These are phyloP conservation scores for Onychomys torridus DNA, from an alignment of 2,797 vertebrate genomes.

Conservation along the genomic window DNA sequence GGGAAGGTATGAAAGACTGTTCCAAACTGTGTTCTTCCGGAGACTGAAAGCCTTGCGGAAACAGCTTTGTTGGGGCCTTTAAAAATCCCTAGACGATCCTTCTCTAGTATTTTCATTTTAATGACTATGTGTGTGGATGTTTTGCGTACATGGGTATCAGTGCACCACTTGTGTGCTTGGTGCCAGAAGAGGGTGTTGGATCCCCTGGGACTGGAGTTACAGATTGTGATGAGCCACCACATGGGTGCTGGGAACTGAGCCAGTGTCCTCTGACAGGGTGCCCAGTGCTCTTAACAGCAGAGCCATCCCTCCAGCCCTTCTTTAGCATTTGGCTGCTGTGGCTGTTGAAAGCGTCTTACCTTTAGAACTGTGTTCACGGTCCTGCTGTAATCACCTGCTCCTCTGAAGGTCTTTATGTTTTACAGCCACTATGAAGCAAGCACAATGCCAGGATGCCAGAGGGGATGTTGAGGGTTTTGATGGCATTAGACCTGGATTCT, in stretches of 20 bases:
- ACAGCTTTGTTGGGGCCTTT: not conserved
- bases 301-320: not conserved
- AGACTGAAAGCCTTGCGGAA: not conserved
- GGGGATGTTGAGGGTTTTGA: not conserved
- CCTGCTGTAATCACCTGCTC: not conserved
- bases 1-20: slow-evolving; percentile 92
- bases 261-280: not conserved
- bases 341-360: not conserved
- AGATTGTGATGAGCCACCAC: not conserved
- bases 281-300: not conserved
- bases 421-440: not conserved
- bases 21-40: not conserved
- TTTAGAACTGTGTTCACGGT: slow-evolving; percentile 21
- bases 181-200: not conserved
- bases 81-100: not conserved
- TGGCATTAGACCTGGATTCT: not conserved
- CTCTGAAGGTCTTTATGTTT: not conserved
- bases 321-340: not conserved
- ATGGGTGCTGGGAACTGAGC: not conserved
- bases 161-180: not conserved
- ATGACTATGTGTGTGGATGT: not conserved
- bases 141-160: not conserved
- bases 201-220: not conserved
- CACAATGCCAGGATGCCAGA: not conserved
- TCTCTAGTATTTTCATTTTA: not conserved